phyloP scores from a whole-genome alignment of 2,888 invertebrate genomes.

The Leptopilina myrica region DNA sequence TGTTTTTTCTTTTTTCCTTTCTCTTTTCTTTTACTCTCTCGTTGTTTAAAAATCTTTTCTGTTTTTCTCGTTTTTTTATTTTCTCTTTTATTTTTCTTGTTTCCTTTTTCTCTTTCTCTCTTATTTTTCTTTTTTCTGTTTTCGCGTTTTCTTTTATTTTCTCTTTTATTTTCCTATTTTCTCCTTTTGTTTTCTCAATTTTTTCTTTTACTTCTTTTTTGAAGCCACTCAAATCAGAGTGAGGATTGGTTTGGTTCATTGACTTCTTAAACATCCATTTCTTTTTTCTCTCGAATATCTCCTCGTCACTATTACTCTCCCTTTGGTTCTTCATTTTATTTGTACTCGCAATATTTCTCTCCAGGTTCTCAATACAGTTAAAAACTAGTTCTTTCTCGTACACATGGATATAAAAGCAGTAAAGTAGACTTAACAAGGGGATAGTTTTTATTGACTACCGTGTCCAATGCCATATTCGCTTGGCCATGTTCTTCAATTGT shows the following conservation, averaged over 20 bases:
- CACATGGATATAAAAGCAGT: background rate
- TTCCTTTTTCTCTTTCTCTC: no score
- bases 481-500: constrained; percentile 14
- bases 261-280: constrained; percentile 52
- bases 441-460: constrained; percentile 20
- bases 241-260: constrained; percentile 49
- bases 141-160: no score
- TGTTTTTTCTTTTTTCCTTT: no score
- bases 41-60: no score
- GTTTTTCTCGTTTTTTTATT: no score
- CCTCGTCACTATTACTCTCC: constrained; percentile 35
- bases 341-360: constrained; percentile 38
- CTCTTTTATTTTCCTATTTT: no score
- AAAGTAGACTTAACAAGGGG: constrained; percentile 22
- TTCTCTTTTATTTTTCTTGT: no score
- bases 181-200: no score
- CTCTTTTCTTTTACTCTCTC: no score
- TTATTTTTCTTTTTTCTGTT: no score
- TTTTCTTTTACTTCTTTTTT: background rate
- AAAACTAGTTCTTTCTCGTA: constrained; percentile 34
- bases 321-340: constrained; percentile 19
- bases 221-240: constrained; percentile 9
- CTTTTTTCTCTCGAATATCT: constrained; percentile 49
- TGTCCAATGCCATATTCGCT: constrained; percentile 24
- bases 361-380: constrained; percentile 29